Base-by-base conservation (phyloP, 2,113 vertebrate species). In the Poicephalus meyeri region DNA sequence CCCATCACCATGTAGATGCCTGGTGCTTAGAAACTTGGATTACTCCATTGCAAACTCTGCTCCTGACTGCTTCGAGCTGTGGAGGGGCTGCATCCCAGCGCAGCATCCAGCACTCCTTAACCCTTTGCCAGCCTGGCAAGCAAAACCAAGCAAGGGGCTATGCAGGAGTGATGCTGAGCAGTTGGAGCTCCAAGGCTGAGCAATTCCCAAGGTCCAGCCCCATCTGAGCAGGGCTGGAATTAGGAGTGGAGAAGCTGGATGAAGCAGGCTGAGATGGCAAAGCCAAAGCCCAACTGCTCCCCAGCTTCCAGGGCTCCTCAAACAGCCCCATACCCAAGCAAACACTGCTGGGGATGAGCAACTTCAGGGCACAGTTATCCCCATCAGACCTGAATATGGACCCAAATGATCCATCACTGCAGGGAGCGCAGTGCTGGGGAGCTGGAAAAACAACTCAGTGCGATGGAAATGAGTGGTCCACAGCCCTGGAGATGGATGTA, bases 281-380 rank as follows among this genome's bases (percentile, higher is more conserved):
- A 95, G 66, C 70, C 85, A 20, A 53, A 78, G 29, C 78, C 46
- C 16, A 2, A 3, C 15, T 35, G 60, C 64, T 81, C 49, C 71
- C 21, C 82, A 14, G 56, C 83, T 63, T 17, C 41, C 3, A 19
- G 69, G 18, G 23, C 25, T 41, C 46, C 37, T 44, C 74, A 7
- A 49, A 10, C n/a, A 71, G 47, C 68, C 55, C 73, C 3, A 0
- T 11, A 24, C 56, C 50, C 78, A 4, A 17, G 11, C 39, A 15
- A 25, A 9, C 42, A 7, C 10, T 0, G 13, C 71, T 31, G 47
- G 74, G 64, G 31, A 74, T 0, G 5, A 74, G n/a, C 64, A 24
- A 8, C 35, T 63, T 13, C 13, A 0, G 2, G 0, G 44, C 91
- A 11, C n/a, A 3, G 3, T 55, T 35, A 42, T 1, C 68, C 63